Percentiles rank a stretch among this genome's conserved stretches.
These are phyloP conservation scores for Solenopsis invicta DNA, from an alignment of 1,140 invertebrate species.

Conservation along the genomic window DNA sequence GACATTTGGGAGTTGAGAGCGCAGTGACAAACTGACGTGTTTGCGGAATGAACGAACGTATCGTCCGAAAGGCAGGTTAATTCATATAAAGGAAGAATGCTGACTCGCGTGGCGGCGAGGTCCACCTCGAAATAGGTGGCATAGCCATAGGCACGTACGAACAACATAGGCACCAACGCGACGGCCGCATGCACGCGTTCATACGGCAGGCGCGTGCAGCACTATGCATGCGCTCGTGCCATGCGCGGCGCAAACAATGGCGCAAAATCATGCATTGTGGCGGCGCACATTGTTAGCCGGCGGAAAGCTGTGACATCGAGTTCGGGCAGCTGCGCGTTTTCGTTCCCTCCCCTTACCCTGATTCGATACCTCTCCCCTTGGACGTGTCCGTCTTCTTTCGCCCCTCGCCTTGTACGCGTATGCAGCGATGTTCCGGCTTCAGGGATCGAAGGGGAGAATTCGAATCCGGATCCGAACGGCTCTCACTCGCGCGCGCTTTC, in stretches of 20 bases:
- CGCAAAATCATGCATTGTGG: slow-evolving; percentile 85
- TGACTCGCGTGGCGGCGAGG: slow-evolving; percentile 64
- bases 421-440: slow-evolving; percentile 61
- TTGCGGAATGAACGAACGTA: not conserved
- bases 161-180: slow-evolving; percentile 39
- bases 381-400: slow-evolving; percentile 53
- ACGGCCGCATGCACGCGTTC: slow-evolving; percentile 33
- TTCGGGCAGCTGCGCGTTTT: slow-evolving; percentile 80
- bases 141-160: slow-evolving; percentile 56
- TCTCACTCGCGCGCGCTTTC: not conserved
- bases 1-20: not conserved
- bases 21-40: not conserved
- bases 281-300: slow-evolving; percentile 80
- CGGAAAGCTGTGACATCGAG: slow-evolving; percentile 85
- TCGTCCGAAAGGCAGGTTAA: slow-evolving; percentile 15
- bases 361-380: slow-evolving; percentile 47
- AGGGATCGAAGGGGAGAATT: slow-evolving; percentile 59
- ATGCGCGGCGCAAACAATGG: slow-evolving; percentile 81
- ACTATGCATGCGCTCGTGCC: slow-evolving; percentile 51
- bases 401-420: too few relatives aligned
- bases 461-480: slow-evolving; percentile 63
- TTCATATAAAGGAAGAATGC: slow-evolving; percentile 3
- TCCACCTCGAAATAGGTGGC: slow-evolving; percentile 50
- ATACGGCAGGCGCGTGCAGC: slow-evolving; percentile 81
- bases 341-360: slow-evolving; percentile 61